Evolutionary conservation across 2,797 vertebrate species (phyloP).

Genomic region (Sebastes kiyomatsui): DNA sequence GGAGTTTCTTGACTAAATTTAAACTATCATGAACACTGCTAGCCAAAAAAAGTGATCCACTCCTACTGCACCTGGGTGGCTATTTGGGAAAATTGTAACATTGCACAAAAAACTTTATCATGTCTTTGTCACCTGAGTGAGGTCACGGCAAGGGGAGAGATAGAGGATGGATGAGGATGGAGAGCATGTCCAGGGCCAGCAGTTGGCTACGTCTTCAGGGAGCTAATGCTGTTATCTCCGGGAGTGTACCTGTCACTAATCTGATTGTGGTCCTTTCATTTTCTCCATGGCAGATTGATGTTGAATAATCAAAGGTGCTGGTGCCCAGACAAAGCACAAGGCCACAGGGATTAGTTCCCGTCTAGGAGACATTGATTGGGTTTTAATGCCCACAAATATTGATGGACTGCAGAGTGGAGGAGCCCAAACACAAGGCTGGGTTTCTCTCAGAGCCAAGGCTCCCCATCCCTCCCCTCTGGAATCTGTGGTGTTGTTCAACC

Average conservation of each 20-base stretch:
- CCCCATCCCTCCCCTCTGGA: not conserved
- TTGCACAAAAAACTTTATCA: conserved; percentile 17
- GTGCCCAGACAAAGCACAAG: conserved; percentile 65
- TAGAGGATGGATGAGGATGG: conserved; percentile 17
- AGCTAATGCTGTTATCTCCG: conserved; percentile 68
- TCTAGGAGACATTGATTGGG: conserved; percentile 74
- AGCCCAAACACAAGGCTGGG: conserved; percentile 30
- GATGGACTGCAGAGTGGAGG: conserved; percentile 56
- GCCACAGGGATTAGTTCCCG: conserved; percentile 71
- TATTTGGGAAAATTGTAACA: not conserved
- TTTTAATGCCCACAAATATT: conserved; percentile 76
- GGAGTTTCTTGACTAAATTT: conserved; percentile 5
- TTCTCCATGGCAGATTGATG: conserved; percentile 65
- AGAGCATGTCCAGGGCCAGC: conserved; percentile 35
- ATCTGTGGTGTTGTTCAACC: conserved; percentile 12
- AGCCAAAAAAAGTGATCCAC: not conserved
- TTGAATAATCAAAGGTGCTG: conserved; percentile 74
- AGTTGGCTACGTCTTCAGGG: conserved; percentile 41
- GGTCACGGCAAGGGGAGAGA: conserved; percentile 21
- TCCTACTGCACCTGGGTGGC: not conserved
- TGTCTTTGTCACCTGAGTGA: not conserved
- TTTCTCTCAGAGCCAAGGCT: conserved; percentile 13
- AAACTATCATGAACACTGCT: not conserved
- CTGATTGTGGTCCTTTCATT: conserved; percentile 73
- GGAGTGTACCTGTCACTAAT: conserved; percentile 68